Percentiles rank a stretch among this genome's conserved stretches.
Conservation (phyloP, 1,140 invertebrate species). For the Ceratina australensis region DNA sequence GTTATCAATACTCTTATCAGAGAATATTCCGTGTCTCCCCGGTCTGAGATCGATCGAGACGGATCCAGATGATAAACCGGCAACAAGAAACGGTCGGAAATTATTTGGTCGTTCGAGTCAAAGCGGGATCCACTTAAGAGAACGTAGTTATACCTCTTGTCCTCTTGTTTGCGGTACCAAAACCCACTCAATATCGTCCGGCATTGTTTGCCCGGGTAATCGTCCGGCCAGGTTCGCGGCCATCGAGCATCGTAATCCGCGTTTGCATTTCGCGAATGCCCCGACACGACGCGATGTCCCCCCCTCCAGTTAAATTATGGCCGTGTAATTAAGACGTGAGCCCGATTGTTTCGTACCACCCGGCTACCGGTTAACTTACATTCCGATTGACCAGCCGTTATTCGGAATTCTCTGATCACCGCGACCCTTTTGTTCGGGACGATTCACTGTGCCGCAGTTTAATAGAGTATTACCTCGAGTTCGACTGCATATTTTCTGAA, state of each 20-base stretch:
- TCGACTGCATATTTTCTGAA: no score
- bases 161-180: constrained; percentile 28
- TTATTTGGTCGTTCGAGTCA: constrained; percentile 52
- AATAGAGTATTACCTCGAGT: no score
- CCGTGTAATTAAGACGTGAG: constrained; percentile 62
- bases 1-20: no score
- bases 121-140: constrained; percentile 50
- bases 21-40: no score
- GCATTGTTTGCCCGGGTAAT: constrained; percentile 60
- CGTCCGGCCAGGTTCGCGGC: constrained; percentile 50
- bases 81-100: constrained; percentile 1
- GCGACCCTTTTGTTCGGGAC: neutral
- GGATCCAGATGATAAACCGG: neutral
- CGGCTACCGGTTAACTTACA: constrained; percentile 49
- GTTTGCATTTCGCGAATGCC: constrained; percentile 55
- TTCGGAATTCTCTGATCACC: constrained; percentile 16
- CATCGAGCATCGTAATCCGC: constrained; percentile 45
- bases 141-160: neutral
- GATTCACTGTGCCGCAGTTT: neutral
- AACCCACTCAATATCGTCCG: constrained; percentile 47
- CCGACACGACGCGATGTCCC: constrained; percentile 27
- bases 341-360: constrained; percentile 55
- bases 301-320: constrained; percentile 55
- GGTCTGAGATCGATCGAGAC: neutral
- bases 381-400: constrained; percentile 35